These are phyloP conservation scores for Garra rufa DNA, from an alignment of 2,113 vertebrate genomes.

Conservation along the genomic window DNA sequence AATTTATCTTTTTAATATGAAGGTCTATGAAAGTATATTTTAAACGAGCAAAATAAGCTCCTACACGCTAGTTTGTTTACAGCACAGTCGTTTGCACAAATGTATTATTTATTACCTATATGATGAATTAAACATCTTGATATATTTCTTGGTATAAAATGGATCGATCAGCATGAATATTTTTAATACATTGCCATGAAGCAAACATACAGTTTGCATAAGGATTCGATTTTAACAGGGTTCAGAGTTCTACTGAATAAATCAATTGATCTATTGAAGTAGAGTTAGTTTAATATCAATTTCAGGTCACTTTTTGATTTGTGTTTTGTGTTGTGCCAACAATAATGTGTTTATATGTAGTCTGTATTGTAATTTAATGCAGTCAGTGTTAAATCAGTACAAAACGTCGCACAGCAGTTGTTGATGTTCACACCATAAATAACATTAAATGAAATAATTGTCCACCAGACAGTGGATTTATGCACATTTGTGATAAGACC, in stretches of 20 bases:
- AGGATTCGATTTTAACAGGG: slow-evolving; percentile 20
- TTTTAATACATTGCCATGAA: slow-evolving; percentile 29
- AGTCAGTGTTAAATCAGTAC: slow-evolving; percentile 24
- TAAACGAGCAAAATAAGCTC: slow-evolving; percentile 28
- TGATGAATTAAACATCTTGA: background rate
- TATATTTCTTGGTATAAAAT: background rate
- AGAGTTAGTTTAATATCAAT: background rate
- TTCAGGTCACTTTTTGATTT: slow-evolving; percentile 15
- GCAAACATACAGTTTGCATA: background rate
- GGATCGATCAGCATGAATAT: background rate
- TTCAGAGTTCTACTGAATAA: background rate
- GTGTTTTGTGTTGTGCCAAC: slow-evolving; percentile 31
- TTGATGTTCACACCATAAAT: background rate
- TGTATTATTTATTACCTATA: slow-evolving; percentile 20
- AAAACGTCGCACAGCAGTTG: slow-evolving; percentile 2
- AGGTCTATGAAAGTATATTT: slow-evolving; percentile 20
- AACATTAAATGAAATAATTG: background rate
- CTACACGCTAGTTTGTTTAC: slow-evolving; percentile 22
- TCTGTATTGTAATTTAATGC: slow-evolving; percentile 7
- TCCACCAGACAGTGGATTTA: slow-evolving; percentile 15
- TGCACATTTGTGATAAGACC: background rate
- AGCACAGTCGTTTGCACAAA: slow-evolving; percentile 41
- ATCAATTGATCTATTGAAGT: background rate
- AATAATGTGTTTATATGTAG: background rate
- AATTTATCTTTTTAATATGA: slow-evolving; percentile 35